Percentiles rank a stretch among this genome's conserved stretches.
Conservation (phyloP, 2,797 vertebrate genomes). For the Ctenosaura bakeri region DNA sequence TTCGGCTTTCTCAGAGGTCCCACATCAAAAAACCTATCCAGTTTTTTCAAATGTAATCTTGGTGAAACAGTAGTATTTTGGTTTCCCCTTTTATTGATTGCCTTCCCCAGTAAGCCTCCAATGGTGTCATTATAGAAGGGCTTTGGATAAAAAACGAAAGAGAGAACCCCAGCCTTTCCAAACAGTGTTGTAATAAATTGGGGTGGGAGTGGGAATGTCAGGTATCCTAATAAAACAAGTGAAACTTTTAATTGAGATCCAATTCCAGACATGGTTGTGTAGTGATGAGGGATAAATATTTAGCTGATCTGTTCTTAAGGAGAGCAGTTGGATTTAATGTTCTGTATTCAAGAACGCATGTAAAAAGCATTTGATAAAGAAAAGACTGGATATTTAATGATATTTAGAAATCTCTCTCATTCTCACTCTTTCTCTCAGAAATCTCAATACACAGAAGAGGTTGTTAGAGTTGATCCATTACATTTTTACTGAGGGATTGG, state of each 20-base stretch:
- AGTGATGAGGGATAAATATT: not conserved
- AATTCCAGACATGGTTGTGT: constrained; percentile 15
- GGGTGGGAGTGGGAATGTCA: not conserved
- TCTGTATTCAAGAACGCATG: constrained; percentile 3
- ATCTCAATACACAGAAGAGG: not conserved
- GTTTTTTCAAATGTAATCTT: constrained; percentile 58
- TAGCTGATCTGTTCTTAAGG: constrained; percentile 17
- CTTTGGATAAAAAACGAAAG: constrained; percentile 46
- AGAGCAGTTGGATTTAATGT: constrained; percentile 35
- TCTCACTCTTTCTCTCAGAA: not conserved
- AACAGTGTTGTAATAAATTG: constrained; percentile 29
- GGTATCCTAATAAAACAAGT: constrained; percentile 51
- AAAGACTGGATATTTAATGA: constrained; percentile 6
- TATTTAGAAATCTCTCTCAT: not conserved
- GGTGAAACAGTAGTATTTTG: constrained; percentile 57
- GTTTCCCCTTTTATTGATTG: constrained; percentile 62
- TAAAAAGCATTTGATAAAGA: constrained; percentile 18
- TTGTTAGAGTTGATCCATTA: not conserved
- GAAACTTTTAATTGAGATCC: constrained; percentile 69
- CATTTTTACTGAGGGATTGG: not conserved
- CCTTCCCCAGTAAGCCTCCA: constrained; percentile 45
- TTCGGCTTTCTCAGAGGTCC: constrained; percentile 12
- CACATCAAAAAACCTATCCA: constrained; percentile 9
- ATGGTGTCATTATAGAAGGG: constrained; percentile 61
- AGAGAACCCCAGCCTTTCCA: not conserved